Conservation (phyloP, 2,113 vertebrate species). For the Excalfactoria chinensis region DNA sequence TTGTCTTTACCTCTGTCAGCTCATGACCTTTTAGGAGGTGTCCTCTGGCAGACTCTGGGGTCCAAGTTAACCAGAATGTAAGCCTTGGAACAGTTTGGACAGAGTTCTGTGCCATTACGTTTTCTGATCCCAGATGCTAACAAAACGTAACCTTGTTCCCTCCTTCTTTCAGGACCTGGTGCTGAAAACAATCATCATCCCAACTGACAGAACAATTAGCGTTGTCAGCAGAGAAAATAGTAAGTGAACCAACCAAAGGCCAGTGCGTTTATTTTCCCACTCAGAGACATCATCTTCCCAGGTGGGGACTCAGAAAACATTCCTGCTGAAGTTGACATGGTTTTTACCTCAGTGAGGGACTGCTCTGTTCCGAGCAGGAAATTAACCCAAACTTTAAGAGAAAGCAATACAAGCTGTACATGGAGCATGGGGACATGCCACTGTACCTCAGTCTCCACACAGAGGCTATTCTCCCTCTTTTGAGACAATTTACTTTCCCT, state of each 20-base stretch:
- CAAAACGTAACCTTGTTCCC: constrained; percentile 5
- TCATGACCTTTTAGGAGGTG: not conserved
- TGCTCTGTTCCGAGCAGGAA: not conserved
- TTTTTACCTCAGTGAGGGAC: constrained; percentile 14
- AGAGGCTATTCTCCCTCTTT: not conserved
- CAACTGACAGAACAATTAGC: constrained; percentile 65
- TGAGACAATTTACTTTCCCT: constrained; percentile 18
- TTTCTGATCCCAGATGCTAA: not conserved
- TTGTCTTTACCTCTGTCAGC: not conserved
- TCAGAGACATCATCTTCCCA: constrained; percentile 45
- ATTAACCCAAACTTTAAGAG: constrained; percentile 42
- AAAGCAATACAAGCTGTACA: not conserved
- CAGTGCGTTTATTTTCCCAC: constrained; percentile 63
- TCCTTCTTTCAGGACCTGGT: not conserved
- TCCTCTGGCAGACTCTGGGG: not conserved
- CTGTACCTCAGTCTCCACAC: not conserved
- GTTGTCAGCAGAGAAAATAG: constrained; percentile 54
- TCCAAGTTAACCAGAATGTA: not conserved
- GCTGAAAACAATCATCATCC: constrained; percentile 39
- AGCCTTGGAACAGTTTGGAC: not conserved
- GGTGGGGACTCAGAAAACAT: constrained; percentile 65
- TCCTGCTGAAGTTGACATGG: constrained; percentile 13
- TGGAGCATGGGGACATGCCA: not conserved
- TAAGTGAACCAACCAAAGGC: constrained; percentile 28
- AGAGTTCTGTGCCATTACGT: not conserved